Percentiles rank a stretch among this genome's conserved stretches.
These are phyloP conservation scores for Mirza zaza DNA, from an alignment of 2,113 vertebrate species.

Conservation along the genomic window DNA sequence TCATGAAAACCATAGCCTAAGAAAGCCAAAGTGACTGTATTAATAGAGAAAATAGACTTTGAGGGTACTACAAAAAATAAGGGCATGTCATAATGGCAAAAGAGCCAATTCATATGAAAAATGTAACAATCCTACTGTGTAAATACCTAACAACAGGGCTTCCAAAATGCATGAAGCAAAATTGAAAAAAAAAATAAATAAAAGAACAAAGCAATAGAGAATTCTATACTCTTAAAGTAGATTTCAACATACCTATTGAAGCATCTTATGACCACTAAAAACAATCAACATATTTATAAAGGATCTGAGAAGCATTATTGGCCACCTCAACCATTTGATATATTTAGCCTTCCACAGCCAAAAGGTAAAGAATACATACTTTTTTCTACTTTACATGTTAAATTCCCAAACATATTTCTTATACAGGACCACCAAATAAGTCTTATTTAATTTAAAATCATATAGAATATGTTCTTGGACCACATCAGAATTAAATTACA, in stretches of 20 bases:
- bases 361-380: neutral
- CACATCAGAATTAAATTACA: neutral
- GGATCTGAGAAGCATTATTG: neutral
- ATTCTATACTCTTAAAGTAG: neutral
- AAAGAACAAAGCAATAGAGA: neutral
- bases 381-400: neutral
- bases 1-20: neutral
- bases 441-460: neutral
- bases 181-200: neutral
- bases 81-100: neutral
- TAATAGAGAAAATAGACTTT: neutral
- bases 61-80: neutral
- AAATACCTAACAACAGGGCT: neutral
- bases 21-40: neutral
- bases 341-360: neutral
- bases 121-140: neutral
- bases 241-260: neutral
- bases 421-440: neutral
- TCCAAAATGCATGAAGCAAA: neutral
- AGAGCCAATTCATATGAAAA: neutral
- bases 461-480: neutral
- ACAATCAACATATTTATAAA: neutral
- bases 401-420: neutral
- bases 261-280: neutral
- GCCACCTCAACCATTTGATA: neutral